Conservation (phyloP, 2,113 vertebrate species). For the Etia nguti region DNA sequence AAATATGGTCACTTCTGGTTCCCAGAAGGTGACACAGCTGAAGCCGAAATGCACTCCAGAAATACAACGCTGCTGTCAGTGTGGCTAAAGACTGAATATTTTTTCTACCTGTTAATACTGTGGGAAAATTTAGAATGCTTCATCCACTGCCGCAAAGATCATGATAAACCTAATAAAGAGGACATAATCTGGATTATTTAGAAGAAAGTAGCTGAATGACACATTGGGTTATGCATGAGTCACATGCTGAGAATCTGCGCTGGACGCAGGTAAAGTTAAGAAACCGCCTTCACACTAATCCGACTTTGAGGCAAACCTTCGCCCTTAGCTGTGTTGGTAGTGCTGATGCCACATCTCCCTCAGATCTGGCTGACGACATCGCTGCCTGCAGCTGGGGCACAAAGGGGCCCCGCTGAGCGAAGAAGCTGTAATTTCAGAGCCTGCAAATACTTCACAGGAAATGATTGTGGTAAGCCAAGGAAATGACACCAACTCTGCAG, state of each 20-base stretch:
- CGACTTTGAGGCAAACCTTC: neutral
- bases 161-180: neutral
- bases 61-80: neutral
- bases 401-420: slow-evolving; percentile 1
- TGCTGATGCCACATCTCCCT: slow-evolving; percentile 16
- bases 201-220: neutral
- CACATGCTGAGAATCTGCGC: neutral
- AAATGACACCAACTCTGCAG: slow-evolving; percentile 56
- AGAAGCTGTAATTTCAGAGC: slow-evolving; percentile 63
- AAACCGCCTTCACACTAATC: neutral
- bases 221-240: neutral
- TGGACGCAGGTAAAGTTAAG: neutral
- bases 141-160: neutral
- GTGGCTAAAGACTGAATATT: neutral
- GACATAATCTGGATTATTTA: neutral
- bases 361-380: neutral
- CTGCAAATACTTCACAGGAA: slow-evolving; percentile 72
- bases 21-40: neutral
- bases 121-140: neutral
- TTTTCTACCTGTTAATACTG: neutral
- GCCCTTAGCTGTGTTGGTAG: neutral
- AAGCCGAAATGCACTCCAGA: neutral
- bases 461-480: slow-evolving; percentile 70
- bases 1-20: neutral
- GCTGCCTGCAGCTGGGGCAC: slow-evolving; percentile 35